phyloP scores from a whole-genome alignment of 2,113 vertebrate genomes.

The Gorsachius goisagi region DNA sequence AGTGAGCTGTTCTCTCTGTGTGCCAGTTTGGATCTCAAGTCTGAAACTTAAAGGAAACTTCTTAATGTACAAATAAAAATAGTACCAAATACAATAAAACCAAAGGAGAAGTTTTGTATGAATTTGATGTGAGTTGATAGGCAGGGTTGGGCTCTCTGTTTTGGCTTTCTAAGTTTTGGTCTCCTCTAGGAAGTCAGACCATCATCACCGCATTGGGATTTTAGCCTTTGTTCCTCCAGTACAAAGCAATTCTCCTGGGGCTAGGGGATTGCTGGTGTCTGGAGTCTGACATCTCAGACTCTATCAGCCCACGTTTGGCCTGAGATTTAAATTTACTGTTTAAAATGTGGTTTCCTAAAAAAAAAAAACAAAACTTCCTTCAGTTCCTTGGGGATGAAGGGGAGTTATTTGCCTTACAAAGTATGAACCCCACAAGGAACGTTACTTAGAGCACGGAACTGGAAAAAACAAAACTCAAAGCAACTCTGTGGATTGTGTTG shows the following conservation, averaged over 20 bases:
- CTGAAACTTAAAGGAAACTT: background rate
- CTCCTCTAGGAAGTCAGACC: background rate
- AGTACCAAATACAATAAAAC: background rate
- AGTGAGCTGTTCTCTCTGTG: background rate
- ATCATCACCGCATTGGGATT: background rate
- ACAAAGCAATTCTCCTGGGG: background rate
- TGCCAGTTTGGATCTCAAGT: background rate
- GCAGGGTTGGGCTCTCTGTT: background rate
- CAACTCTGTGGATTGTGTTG: background rate
- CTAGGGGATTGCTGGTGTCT: background rate
- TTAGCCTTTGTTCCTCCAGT: background rate
- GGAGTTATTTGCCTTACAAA: background rate
- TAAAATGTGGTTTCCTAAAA: background rate
- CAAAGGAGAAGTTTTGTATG: background rate
- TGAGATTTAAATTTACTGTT: slow-evolving; percentile 2
- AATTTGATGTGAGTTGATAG: background rate
- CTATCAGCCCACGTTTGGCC: background rate
- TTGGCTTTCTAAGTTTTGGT: background rate
- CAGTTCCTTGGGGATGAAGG: background rate
- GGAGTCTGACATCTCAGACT: background rate
- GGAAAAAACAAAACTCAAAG: background rate
- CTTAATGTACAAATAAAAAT: background rate
- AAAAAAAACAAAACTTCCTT: background rate
- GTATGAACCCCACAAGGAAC: background rate
- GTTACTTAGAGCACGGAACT: background rate